Evolutionary conservation across 2,797 vertebrate species (phyloP), one percentile per base, ranked within the genome.

Genomic region (Paratrypauchen microcephalus): DNA sequence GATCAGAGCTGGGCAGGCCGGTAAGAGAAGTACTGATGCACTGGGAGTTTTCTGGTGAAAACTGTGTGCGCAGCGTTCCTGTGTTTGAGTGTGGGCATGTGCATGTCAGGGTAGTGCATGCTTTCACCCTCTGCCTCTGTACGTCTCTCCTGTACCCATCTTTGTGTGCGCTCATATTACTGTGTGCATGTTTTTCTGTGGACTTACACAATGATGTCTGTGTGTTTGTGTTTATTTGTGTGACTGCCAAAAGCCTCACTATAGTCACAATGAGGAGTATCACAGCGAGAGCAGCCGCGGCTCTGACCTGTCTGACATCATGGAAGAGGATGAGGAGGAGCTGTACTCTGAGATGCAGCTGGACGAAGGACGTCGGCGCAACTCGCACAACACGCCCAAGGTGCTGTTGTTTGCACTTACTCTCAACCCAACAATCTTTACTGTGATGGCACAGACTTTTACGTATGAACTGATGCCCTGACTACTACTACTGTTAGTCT

Each of bases 301-400:
- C 59, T 99, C 97, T 0, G 97, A 99, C 92, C 91, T 99, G 73
- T 99, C 98, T 0, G 98, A 99, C 92, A 99, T 99, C 86, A 94
- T 98, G 95, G 98, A 99, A 87, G 98, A 99, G 87, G 98, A 99
- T 12, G 98, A 99, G 91, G 98, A 99, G 80, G 98, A 99, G 87
- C 94, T 99, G 23, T 97, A 95, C 92, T 97, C 96, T 0, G 97
- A 99, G 92, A 98, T 98, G 96, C 96, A 97, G 88, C 94, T 96
- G 89, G 97, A 98, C 83, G 97, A 97, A 3, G 95, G 95, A 67
- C 94, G 95, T 45, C 88, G 96, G 74, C 91, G 96, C 84, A 97
- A 95, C 59, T 95, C 98, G 26, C 97, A 98, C 90, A 93, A 90
- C 23, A 85, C 96, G 48, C 94, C 96, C 79, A 99, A 99, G 97